A percentile compares a stretch with the other conserved stretches of the same genome.
Evolutionary conservation across 2,113 vertebrate species (phyloP).

Genomic region (Symphodus melops): DNA sequence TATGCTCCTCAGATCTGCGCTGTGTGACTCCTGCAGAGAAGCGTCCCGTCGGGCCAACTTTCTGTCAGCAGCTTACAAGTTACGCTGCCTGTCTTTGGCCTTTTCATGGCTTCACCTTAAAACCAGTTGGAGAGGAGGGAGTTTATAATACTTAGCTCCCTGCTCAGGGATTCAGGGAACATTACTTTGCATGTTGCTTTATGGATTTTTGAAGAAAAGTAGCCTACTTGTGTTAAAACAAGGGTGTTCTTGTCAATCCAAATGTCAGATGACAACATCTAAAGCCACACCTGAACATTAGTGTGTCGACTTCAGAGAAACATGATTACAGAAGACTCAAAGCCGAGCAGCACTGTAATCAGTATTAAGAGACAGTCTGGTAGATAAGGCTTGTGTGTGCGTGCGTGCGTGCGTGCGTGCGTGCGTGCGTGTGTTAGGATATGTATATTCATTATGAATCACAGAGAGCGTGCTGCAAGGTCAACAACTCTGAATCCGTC

Average conservation of each 20-base stretch:
- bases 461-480: background rate
- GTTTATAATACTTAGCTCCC: background rate
- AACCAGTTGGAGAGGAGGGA: constrained; percentile 7
- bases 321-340: constrained; percentile 29
- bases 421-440: too few species aligned
- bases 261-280: constrained; percentile 5
- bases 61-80: constrained; percentile 57
- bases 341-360: constrained; percentile 31
- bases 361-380: constrained; percentile 40
- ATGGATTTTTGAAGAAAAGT: constrained; percentile 5
- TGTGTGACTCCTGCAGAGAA: constrained; percentile 39
- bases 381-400: constrained; percentile 76
- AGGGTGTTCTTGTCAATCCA: background rate
- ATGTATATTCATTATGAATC: background rate
- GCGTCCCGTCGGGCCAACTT: constrained; percentile 39
- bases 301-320: constrained; percentile 32
- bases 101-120: constrained; percentile 22
- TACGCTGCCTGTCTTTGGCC: constrained; percentile 27
- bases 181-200: background rate
- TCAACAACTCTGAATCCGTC: background rate
- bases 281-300: constrained; percentile 28
- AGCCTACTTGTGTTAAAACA: background rate
- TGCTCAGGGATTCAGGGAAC: constrained; percentile 3
- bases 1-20: constrained; percentile 22
- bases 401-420: too few species aligned